Base-by-base conservation (phyloP, 2,888 invertebrate species). In the Drosophila bunnanda region DNA sequence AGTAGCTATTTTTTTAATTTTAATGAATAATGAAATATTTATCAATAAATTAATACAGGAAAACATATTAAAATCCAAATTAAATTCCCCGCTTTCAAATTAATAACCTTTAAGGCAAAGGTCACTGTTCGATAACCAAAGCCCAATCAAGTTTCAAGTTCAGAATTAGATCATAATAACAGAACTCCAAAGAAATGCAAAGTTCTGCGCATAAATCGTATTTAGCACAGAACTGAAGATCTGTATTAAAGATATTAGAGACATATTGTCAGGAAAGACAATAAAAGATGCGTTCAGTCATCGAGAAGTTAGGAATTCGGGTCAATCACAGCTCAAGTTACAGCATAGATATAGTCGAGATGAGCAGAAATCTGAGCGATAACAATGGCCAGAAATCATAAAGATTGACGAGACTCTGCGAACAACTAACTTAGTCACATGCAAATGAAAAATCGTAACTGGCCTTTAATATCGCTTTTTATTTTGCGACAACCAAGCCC, bases 261-360 rank as follows among this genome's bases (percentile, higher is more conserved):
- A 38, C 41, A 50, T 52, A 57, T 61, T 54, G 74, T 43, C 57
- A 12, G 7, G 8, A 50, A 48, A 61, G 43, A 56, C 53, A 60
- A 62, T 61, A 67, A 70, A 87, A 87, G 61, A 84, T 72, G 70
- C 65, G 60, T 20, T 43, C 57, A 30, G 44, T 30, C 15, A 41
- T 38, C 41, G n/a, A 48, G 6, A 36, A 43, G 38, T 28, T 28
- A 3, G 9, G 65, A 82, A 82, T 88, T 83, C 88, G 68, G 82
- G 82, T 86, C 88, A 82, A 88, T 86, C 86, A 64, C 62, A 69
- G 58, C 76, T 82, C 79, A 82, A 65, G 79, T 88, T 88, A 85
- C 86, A 72, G 58, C 80, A 85, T 73, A 57, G n/a, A 10, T 36
- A 20, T 30, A 9, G 36, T 15, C 36, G 28, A 36, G 50, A 15